These are phyloP conservation scores for Zosterops lateralis DNA, from an alignment of 2,113 vertebrate species.

Conservation along the genomic window DNA sequence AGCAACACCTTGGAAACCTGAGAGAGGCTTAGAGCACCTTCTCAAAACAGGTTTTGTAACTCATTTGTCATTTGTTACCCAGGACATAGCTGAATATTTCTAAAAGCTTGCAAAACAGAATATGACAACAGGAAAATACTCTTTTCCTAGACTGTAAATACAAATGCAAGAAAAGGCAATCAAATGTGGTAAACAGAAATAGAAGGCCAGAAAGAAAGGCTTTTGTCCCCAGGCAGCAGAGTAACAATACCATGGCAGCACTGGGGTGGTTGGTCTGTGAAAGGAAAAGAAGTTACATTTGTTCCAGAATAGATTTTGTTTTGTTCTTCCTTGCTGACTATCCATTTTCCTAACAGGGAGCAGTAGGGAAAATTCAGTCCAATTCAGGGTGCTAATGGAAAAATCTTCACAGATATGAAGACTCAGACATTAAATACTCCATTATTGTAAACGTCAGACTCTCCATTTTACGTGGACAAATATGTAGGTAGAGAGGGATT, in stretches of 20 bases:
- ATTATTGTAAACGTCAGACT: neutral
- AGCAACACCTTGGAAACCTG: neutral
- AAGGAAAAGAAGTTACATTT: neutral
- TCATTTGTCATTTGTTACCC: neutral
- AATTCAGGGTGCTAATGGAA: neutral
- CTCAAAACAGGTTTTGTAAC: neutral
- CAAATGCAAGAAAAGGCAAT: neutral
- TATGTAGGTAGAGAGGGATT: neutral
- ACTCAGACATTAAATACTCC: neutral
- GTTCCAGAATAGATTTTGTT: neutral
- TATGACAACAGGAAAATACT: neutral
- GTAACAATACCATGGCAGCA: neutral
- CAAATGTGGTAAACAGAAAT: neutral
- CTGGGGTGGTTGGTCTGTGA: neutral
- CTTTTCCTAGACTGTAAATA: neutral
- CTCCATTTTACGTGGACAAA: neutral
- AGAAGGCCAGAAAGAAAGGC: slow-evolving; percentile 7
- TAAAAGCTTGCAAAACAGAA: neutral
- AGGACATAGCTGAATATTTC: neutral
- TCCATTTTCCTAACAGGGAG: neutral
- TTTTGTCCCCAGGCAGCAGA: neutral
- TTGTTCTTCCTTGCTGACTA: neutral
- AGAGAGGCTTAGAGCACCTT: neutral
- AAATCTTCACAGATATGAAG: neutral
- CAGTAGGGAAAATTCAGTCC: neutral